Base-by-base conservation (phyloP, 2,113 vertebrate species). In the Brienomyrus longianalis region DNA sequence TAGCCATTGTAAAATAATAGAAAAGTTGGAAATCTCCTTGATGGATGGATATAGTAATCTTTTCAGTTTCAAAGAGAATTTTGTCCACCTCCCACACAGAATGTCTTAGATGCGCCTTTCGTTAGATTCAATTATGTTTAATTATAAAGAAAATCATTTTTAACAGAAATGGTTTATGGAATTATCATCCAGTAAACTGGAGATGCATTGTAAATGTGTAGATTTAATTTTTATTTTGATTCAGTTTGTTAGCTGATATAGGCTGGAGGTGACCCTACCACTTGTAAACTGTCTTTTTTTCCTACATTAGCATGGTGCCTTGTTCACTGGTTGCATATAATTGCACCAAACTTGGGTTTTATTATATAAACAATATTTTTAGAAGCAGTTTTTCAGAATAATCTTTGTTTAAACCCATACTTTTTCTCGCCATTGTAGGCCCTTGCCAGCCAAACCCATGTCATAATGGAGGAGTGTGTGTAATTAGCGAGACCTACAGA, bases 371-470 rank as follows among this genome's bases (percentile, higher is more conserved):
- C 48, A 21, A 23, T 27, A 23, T 84, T n/a, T 48, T 48, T 84
- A 84, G 39, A 83, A 48, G 19, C 7, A 10, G 15, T 48, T 83
- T 47, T 47, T 83, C 7, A 23, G 39, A 51, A 43, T 56, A 87
- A 35, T 54, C 48, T 27, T 45, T 11, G 19, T 50, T 77, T 35
- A 15, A 21, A 70, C 47, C 39, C 80, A 56, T 66, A n/a, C 52
- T 70, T 83, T 27, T 54, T 52, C 86, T 70, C 48, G 90, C 74
- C 74, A 43, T 88, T 93, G 92, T 94, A 99, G 98, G 98, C 59
- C 98, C 97, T 66, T 99, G 98, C 92, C 94, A 97, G 90, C 98
- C 98, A 91, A 99, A 99, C 92, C 98, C 98, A 0, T 99, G 98
- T 91, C 98, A 99, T 95, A 99, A 99, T 94, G 97, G 97, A 93